These are phyloP conservation scores for Hycleus phaleratus DNA, from an alignment of 1,140 invertebrate genomes.

Conservation along the genomic window DNA sequence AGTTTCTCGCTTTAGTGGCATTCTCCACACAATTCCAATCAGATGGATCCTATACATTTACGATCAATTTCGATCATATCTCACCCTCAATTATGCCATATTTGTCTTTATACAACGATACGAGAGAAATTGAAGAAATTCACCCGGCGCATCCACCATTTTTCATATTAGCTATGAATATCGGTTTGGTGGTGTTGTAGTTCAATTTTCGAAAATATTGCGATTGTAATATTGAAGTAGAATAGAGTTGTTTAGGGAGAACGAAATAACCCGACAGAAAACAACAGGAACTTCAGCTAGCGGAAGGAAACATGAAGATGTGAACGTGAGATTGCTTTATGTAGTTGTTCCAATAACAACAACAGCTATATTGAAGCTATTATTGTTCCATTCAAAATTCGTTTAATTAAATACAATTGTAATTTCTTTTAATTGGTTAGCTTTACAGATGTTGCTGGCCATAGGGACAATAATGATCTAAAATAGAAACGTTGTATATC, in stretches of 20 bases:
- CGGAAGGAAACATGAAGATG: slow-evolving; percentile 12
- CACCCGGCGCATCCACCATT: slow-evolving; percentile 6
- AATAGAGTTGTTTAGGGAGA: too few relatives aligned
- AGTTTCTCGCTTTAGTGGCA: slow-evolving; percentile 15
- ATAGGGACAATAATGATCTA: slow-evolving; percentile 1
- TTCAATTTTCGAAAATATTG: too few relatives aligned
- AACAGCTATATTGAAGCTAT: not conserved
- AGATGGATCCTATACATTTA: too few relatives aligned
- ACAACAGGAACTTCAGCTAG: not conserved
- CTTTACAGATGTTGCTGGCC: slow-evolving; percentile 14
- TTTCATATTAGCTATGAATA: not conserved
- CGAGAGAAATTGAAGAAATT: too few relatives aligned
- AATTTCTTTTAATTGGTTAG: too few relatives aligned
- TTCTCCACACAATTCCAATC: too few relatives aligned
- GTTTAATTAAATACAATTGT: too few relatives aligned
- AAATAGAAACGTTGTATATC: slow-evolving; percentile 12
- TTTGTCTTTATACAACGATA: too few relatives aligned
- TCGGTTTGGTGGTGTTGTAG: too few relatives aligned
- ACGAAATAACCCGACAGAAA: not conserved
- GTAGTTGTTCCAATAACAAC: not conserved
- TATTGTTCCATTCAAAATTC: not conserved
- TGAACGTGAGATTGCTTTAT: slow-evolving; percentile 5
- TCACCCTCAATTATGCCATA: too few relatives aligned
- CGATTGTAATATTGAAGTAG: too few relatives aligned
- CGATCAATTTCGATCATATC: too few relatives aligned